Evolutionary conservation across 2,113 vertebrate species (phyloP).

Genomic region (Pterocles orientalis): DNA sequence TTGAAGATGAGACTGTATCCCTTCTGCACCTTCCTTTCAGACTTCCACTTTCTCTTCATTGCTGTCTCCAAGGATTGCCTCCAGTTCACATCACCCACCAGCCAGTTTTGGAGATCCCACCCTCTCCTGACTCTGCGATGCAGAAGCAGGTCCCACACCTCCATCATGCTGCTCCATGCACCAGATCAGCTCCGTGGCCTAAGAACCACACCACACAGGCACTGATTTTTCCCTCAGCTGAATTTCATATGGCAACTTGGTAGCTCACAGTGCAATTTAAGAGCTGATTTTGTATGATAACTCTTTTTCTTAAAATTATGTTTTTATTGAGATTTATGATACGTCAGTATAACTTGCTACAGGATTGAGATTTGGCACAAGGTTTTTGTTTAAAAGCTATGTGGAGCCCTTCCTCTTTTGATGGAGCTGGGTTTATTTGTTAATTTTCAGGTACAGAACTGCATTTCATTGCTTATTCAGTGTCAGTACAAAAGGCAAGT

Average conservation of each 20-base stretch:
- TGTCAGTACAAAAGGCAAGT: background rate
- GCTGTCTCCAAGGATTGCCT: background rate
- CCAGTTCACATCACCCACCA: background rate
- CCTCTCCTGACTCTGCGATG: fast-evolving
- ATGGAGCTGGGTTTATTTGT: conserved; percentile 2
- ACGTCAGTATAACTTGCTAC: background rate
- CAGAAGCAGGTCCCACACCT: background rate
- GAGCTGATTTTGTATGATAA: background rate
- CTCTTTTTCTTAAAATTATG: background rate
- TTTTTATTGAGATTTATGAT: background rate
- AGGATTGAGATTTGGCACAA: background rate
- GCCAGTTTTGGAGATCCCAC: background rate
- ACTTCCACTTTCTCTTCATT: background rate
- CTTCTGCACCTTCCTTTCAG: background rate
- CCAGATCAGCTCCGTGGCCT: background rate
- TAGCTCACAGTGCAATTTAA: background rate
- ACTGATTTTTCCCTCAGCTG: background rate
- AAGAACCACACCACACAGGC: fast-evolving
- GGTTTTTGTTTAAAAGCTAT: background rate
- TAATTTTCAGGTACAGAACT: conserved; percentile 9
- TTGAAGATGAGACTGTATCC: background rate
- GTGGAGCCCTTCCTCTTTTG: background rate
- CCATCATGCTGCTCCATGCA: background rate
- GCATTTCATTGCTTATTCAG: background rate
- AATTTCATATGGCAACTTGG: background rate